A percentile compares a stretch with the other conserved stretches of the same genome.
These are phyloP conservation scores for Cryptoprocta ferox DNA, from an alignment of 2,797 vertebrate genomes.

Conservation along the genomic window DNA sequence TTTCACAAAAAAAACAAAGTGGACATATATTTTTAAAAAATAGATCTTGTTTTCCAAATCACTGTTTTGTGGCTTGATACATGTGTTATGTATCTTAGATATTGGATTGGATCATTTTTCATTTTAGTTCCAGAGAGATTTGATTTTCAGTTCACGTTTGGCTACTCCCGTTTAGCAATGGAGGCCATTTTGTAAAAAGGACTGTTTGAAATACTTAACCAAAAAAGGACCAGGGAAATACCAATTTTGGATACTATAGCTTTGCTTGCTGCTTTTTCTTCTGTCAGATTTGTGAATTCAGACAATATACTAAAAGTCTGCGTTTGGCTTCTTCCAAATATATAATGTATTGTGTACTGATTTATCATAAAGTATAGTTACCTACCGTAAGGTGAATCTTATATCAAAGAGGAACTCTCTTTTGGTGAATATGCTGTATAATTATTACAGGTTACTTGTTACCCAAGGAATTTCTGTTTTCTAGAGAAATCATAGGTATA, in stretches of 20 bases:
- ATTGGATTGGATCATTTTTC: neutral
- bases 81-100: neutral
- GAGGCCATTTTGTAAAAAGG: constrained; percentile 86
- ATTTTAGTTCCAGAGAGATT: neutral
- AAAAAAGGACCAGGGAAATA: neutral
- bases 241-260: neutral
- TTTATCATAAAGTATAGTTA: neutral
- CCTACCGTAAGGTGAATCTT: neutral
- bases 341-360: neutral
- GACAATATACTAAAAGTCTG: neutral
- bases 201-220: neutral
- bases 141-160: neutral
- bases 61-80: neutral
- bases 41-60: neutral
- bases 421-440: neutral
- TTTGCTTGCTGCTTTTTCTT: constrained; percentile 46
- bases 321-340: neutral
- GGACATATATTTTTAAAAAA: neutral
- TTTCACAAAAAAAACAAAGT: constrained; percentile 16
- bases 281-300: neutral
- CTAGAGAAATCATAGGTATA: neutral
- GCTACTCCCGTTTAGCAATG: constrained; percentile 50
- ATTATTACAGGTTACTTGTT: neutral
- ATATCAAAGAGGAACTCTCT: neutral
- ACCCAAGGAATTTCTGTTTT: constrained; percentile 3